Evolutionary conservation across 2,113 vertebrate genomes (phyloP), one percentile per base, ranked within the genome.

Genomic region (Oreochromis tanganicae): DNA sequence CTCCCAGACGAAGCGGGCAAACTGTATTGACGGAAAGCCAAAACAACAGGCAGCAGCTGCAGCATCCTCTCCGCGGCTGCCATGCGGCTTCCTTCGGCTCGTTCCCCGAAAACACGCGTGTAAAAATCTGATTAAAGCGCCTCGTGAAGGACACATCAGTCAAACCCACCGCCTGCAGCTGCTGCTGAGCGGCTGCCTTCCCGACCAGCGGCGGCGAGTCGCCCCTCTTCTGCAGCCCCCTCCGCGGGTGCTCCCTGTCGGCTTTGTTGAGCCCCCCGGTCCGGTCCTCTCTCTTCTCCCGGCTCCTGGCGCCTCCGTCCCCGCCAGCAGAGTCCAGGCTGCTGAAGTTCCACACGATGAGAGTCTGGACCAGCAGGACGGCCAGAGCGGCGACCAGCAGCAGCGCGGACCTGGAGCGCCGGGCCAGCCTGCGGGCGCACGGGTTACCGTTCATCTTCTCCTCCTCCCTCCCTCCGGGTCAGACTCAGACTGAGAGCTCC

Each of bases 261-360:
- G 91, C 96, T 96, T 95, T 96, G 96, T 95, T 93, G 93, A 91
- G 85, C 52, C 88, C 95, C 73, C 57, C 95, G 90, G 86, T 89
- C 80, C 94, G 92, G 85, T 96, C 96, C 84, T 96, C 96, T 87
- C 96, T 93, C 84, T 96, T 97, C 93, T 96, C 96, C 43, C 97
- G 95, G 90, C 93, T 94, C 36, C 89, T 84, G 85, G 91, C 89
- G 87, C 92, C 93, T 85, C 95, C 96, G 92, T 96, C 95, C 50
- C 96, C 97, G 84, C 94, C 96, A 41, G 96, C 94, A 2, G 97
- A 96, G 95, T 99, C 98, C 85, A 99, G 95, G 96, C 97, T 98
- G 96, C 97, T 98, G 97, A 99, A 98, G 97, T 98, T 99, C 98
- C 98, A 99, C 91, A 98, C 97, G 89, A 98, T 95, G 88, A 99